Conservation (phyloP, 2,888 invertebrate species). For the Mimumesa dahlbomi region DNA sequence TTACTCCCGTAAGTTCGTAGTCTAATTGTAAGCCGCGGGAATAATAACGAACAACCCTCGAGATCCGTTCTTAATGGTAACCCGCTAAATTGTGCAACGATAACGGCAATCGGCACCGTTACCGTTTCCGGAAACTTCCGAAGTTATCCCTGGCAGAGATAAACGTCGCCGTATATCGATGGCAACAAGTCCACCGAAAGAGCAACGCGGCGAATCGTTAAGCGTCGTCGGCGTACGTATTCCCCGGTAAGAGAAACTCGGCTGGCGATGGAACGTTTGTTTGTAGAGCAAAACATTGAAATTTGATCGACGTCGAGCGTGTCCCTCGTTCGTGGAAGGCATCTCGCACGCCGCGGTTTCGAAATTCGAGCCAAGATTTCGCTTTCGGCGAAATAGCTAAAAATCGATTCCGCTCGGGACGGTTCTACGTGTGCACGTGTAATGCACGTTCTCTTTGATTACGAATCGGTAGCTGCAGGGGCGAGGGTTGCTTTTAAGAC, state of each 20-base stretch:
- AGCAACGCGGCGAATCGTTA: not conserved
- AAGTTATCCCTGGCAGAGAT: not conserved
- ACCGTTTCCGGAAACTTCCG: too few species aligned
- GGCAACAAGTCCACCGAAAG: not conserved
- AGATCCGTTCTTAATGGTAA: not conserved
- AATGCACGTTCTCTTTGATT: conserved; percentile 43
- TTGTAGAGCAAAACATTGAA: too few species aligned
- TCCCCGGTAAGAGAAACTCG: too few species aligned
- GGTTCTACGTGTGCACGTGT: too few species aligned
- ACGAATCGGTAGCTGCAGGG: conserved; percentile 41
- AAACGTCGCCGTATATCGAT: not conserved
- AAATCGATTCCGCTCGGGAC: too few species aligned
- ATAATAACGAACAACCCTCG: not conserved
- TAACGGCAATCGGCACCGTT: not conserved
- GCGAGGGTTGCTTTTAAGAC: conserved; percentile 48
- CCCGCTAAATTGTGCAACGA: not conserved
- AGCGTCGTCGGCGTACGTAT: too few species aligned
- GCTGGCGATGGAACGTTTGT: too few species aligned
- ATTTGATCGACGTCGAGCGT: too few species aligned
- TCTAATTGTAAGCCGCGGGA: not conserved
- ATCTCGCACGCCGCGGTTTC: too few species aligned
- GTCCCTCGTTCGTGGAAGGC: too few species aligned
- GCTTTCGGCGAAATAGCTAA: too few species aligned
- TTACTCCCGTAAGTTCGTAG: not conserved
- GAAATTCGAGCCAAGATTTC: too few species aligned